phyloP scores from a whole-genome alignment of 2,113 vertebrate genomes.

The Microcebus tavaratra region DNA sequence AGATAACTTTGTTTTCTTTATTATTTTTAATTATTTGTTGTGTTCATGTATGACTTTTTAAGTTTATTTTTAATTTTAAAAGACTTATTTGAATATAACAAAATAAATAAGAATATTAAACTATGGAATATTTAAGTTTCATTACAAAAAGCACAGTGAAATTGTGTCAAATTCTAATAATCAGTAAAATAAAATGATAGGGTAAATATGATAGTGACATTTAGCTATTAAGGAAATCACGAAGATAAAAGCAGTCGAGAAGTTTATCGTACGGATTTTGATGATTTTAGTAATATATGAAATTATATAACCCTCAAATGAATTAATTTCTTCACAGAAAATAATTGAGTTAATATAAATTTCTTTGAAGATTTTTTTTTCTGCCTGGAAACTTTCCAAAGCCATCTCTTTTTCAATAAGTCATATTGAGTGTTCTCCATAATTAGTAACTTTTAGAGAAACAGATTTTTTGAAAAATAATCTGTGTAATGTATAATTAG shows the following conservation, averaged over 20 bases:
- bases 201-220: not conserved
- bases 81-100: not conserved
- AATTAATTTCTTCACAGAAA: slow-evolving; percentile 1
- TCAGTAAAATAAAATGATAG: not conserved
- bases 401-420: not conserved
- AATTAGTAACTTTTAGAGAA: not conserved
- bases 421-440: not conserved
- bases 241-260: not conserved
- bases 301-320: not conserved
- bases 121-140: not conserved
- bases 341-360: not conserved
- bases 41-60: not conserved
- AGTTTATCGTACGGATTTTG: not conserved
- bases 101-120: not conserved
- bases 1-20: not conserved
- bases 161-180: not conserved
- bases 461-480: too few species aligned
- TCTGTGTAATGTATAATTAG: too few species aligned
- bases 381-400: not conserved
- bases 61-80: not conserved
- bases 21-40: not conserved
- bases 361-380: not conserved
- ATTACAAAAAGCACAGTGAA: not conserved
- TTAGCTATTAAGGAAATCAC: not conserved
- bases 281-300: not conserved